phyloP scores from a whole-genome alignment of 2,797 vertebrate species.

The Parambassis ranga region DNA sequence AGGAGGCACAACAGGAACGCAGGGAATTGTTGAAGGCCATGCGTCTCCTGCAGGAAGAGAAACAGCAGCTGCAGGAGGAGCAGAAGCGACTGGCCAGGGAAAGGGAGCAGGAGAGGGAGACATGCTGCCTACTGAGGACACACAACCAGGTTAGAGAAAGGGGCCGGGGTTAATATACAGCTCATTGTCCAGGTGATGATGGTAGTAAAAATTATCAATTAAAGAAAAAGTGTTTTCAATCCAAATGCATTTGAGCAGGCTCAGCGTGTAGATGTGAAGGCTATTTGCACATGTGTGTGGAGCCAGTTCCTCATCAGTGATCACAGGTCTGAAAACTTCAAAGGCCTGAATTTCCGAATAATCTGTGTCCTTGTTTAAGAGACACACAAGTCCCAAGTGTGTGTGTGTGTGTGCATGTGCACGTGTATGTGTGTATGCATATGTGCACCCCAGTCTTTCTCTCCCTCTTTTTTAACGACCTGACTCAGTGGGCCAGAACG shows the following conservation, averaged over 20 bases:
- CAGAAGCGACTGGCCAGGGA: constrained; percentile 88
- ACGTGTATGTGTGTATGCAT: constrained; percentile 1
- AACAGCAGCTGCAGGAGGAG: constrained; percentile 88
- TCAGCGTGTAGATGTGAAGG: constrained; percentile 37
- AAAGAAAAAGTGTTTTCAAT: no score
- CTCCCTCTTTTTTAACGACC: constrained; percentile 66
- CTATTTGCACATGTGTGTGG: constrained; percentile 38
- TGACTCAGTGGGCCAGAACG: constrained; percentile 75
- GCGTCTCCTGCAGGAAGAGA: constrained; percentile 90
- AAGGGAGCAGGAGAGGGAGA: constrained; percentile 87
- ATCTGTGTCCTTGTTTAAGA: constrained; percentile 54
- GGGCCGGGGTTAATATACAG: no score
- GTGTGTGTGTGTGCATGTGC: constrained; percentile 15
- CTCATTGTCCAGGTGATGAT: no score
- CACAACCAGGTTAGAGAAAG: constrained; percentile 86
- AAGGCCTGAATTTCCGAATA: constrained; percentile 64
- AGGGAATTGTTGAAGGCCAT: constrained; percentile 90
- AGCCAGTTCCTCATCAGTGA: constrained; percentile 67
- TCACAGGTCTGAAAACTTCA: constrained; percentile 77
- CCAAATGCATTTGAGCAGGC: neutral
- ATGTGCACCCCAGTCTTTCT: constrained; percentile 29
- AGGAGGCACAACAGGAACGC: constrained; percentile 94
- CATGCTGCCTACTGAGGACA: constrained; percentile 83
- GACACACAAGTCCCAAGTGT: constrained; percentile 28
- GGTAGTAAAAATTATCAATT: no score